These are phyloP conservation scores for Molorchus minor DNA, from an alignment of 2,888 invertebrate species.

Conservation along the genomic window DNA sequence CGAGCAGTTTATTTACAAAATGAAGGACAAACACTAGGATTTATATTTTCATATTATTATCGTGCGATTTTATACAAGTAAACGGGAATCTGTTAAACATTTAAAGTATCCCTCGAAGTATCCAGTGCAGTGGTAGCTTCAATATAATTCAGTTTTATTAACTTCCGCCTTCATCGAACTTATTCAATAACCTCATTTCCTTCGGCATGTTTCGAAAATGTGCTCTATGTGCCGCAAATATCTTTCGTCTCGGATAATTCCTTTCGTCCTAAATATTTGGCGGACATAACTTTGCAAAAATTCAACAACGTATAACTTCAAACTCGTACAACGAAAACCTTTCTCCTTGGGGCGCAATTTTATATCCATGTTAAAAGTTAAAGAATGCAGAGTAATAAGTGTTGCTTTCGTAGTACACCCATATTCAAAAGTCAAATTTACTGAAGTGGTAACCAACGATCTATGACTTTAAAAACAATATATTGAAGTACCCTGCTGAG, in stretches of 20 bases:
- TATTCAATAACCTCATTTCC: not conserved
- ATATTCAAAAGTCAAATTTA: too few relatives aligned
- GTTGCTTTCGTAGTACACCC: too few relatives aligned
- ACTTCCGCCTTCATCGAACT: not conserved
- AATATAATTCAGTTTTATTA: not conserved
- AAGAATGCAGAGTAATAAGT: slow-evolving; percentile 16
- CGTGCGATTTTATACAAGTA: too few relatives aligned
- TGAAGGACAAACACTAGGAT: too few relatives aligned
- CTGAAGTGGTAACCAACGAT: too few relatives aligned
- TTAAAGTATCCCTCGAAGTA: too few relatives aligned
- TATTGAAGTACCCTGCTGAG: too few relatives aligned
- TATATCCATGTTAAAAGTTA: slow-evolving; percentile 15
- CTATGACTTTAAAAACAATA: too few relatives aligned
- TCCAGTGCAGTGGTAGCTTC: not conserved
- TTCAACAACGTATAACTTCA: slow-evolving; percentile 2
- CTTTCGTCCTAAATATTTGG: not conserved
- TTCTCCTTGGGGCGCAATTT: slow-evolving; percentile 9
- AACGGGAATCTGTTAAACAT: too few relatives aligned
- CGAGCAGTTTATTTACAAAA: too few relatives aligned
- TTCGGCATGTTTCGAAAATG: not conserved
- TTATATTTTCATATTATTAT: too few relatives aligned
- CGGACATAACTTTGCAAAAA: slow-evolving; percentile 2
- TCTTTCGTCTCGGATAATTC: not conserved
- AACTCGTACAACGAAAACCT: not conserved
- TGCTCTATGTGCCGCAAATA: not conserved